These are phyloP conservation scores for Microchrysa polita DNA, from an alignment of 2,888 invertebrate species.

Conservation along the genomic window DNA sequence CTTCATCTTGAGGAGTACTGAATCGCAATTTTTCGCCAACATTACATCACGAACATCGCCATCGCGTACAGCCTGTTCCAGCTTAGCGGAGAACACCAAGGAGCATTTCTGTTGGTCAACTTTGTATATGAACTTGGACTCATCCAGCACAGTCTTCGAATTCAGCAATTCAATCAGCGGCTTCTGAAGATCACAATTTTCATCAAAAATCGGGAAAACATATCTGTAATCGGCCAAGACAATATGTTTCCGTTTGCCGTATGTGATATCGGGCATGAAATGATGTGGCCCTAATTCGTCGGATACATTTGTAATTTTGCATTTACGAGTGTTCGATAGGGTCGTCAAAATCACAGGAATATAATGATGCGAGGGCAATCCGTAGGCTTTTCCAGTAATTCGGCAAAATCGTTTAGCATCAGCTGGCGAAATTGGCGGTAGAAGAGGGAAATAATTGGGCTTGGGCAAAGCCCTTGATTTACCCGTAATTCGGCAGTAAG, in stretches of 20 bases:
- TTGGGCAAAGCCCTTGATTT: slow-evolving; percentile 81
- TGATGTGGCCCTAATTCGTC: slow-evolving; percentile 72
- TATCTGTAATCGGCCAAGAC: slow-evolving; percentile 77
- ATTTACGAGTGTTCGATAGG: slow-evolving; percentile 66
- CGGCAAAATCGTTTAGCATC: slow-evolving; percentile 82
- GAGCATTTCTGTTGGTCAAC: slow-evolving; percentile 79
- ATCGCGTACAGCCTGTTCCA: slow-evolving; percentile 80
- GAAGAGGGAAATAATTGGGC: slow-evolving; percentile 82
- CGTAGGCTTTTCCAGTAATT: slow-evolving; percentile 81
- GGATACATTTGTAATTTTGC: slow-evolving; percentile 73
- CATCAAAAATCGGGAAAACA: slow-evolving; percentile 77
- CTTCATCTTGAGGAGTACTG: slow-evolving; percentile 76
- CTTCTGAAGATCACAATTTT: slow-evolving; percentile 73
- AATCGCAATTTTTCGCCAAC: slow-evolving; percentile 79
- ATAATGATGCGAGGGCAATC: slow-evolving; percentile 79
- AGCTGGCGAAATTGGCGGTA: slow-evolving; percentile 84
- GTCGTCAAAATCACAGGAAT: slow-evolving; percentile 76
- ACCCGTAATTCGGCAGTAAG: slow-evolving; percentile 84
- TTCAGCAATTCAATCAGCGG: slow-evolving; percentile 71
- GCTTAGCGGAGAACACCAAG: slow-evolving; percentile 76
- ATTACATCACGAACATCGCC: slow-evolving; percentile 81
- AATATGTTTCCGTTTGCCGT: slow-evolving; percentile 75
- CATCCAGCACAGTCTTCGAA: slow-evolving; percentile 69
- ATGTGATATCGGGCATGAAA: slow-evolving; percentile 69
- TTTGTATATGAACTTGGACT: slow-evolving; percentile 75